phyloP scores from a whole-genome alignment of 2,113 vertebrate genomes.

The Agapornis roseicollis region DNA sequence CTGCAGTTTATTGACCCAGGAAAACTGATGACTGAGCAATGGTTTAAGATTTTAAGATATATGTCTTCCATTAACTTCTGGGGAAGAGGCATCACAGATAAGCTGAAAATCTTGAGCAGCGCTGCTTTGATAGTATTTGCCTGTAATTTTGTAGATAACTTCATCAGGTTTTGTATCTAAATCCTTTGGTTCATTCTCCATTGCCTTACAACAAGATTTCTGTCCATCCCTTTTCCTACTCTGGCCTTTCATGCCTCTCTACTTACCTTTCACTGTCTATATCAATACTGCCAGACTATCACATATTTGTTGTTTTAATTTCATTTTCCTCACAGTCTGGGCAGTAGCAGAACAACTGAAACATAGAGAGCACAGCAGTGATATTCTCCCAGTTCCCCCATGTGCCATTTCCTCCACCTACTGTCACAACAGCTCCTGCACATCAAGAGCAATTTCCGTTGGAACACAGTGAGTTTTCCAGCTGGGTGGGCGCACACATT shows the following conservation, averaged over 20 bases:
- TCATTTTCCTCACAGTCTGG: background rate
- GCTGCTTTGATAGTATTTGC: background rate
- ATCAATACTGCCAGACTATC: background rate
- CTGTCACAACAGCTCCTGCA: background rate
- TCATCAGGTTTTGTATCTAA: background rate
- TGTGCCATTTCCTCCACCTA: background rate
- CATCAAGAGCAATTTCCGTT: background rate
- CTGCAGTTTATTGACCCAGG: background rate
- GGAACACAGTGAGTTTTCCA: background rate
- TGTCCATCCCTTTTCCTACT: background rate
- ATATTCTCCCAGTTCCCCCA: background rate
- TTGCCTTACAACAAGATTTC: background rate
- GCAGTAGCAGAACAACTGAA: background rate
- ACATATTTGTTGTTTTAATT: background rate
- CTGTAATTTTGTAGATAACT: background rate
- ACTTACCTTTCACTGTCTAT: background rate
- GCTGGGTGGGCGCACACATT: rapidly evolving
- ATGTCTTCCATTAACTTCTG: background rate
- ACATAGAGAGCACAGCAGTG: background rate
- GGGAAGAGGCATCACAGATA: background rate
- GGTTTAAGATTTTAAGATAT: background rate
- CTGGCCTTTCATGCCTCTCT: background rate
- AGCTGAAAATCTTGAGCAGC: background rate
- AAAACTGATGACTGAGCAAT: background rate
- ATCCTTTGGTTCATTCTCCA: background rate